These are phyloP conservation scores for Acronicta leporina DNA, from an alignment of 2,888 invertebrate species.

Conservation along the genomic window DNA sequence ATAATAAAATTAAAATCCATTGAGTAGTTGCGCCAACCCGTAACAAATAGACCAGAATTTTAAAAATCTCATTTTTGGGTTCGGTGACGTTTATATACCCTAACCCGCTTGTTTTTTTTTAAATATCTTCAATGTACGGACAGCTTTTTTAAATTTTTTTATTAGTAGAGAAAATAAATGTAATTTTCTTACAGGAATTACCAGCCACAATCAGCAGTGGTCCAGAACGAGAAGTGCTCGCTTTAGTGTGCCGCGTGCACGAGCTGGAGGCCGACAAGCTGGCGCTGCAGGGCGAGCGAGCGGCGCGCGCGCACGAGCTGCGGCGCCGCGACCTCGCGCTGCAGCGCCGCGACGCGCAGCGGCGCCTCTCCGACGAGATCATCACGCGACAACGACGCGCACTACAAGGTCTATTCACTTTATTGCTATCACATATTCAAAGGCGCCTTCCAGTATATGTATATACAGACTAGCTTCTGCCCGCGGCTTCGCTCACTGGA, in stretches of 20 bases:
- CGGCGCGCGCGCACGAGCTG: constrained; percentile 96
- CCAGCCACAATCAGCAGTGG: constrained; percentile 95
- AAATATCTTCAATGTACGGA: too few species aligned
- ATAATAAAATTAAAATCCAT: too few species aligned
- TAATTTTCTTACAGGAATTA: constrained; percentile 89
- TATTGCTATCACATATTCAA: background rate
- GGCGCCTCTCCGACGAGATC: constrained; percentile 96
- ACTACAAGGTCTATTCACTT: constrained; percentile 91
- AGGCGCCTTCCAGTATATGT: too few species aligned
- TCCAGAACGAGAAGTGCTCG: constrained; percentile 96
- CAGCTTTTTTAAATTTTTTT: too few species aligned
- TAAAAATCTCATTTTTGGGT: too few species aligned
- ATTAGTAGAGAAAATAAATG: too few species aligned
- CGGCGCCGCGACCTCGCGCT: constrained; percentile 95
- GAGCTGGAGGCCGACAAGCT: constrained; percentile 98
- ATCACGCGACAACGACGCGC: constrained; percentile 95
- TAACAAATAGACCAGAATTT: too few species aligned
- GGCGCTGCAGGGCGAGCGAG: constrained; percentile 95
- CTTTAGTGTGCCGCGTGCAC: constrained; percentile 96
- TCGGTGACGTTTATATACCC: too few species aligned
- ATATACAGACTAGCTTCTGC: too few species aligned
- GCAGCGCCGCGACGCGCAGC: constrained; percentile 94
- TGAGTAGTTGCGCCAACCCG: too few species aligned
- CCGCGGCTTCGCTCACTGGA: too few species aligned
- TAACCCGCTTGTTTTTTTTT: too few species aligned